Evolutionary conservation across 2,113 vertebrate genomes (phyloP), one percentile per base, ranked within the genome.

Genomic region (Paralichthys olivaceus): DNA sequence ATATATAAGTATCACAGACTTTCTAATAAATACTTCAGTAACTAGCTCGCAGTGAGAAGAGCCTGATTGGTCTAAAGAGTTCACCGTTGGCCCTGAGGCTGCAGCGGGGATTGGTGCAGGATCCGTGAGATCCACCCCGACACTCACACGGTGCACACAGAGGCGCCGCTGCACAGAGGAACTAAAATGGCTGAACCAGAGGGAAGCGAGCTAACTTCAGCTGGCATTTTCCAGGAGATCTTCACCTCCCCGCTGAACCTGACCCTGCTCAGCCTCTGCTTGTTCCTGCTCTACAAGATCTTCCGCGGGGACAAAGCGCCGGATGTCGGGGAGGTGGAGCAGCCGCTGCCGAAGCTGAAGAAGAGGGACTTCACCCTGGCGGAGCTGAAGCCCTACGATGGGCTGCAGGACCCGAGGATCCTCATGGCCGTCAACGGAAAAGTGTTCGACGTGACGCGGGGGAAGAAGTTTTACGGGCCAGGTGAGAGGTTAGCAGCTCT

Each of bases 371-470:
- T 98, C 74, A 96, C 95, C n/a, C 84, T 95, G 56, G 91, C 92
- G 0, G 91, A 98, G 65, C 91, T 99, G 83, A 93, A 94, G 63
- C 89, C 89, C 26, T 99, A 94, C 87, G 95, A 99, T 64, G 97
- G 97, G 5, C 8, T 87, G 20, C 80, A 89, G 56, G 82, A 97
- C 23, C 95, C 96, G 1, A 92, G 96, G 68, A 99, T 99, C 85
- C 96, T 99, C 54, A 98, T 99, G 96, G 96, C 96, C 79, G 90
- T 99, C 82, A 97, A 95, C 66, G 95, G 95, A 37, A 99, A 98
- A 87, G 97, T 99, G 75, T 99, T 99, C 89, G 97, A 99, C 88
- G 97, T 99, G 69, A 98, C 95, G 25, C 88, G 96, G 58, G 98
- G 94, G 25, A 96, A 94, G 84, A 97, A 96, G 91, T 99, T 99